Evolutionary conservation across 1,140 invertebrate genomes (phyloP).

Genomic region (Drosophila eugracilis): DNA sequence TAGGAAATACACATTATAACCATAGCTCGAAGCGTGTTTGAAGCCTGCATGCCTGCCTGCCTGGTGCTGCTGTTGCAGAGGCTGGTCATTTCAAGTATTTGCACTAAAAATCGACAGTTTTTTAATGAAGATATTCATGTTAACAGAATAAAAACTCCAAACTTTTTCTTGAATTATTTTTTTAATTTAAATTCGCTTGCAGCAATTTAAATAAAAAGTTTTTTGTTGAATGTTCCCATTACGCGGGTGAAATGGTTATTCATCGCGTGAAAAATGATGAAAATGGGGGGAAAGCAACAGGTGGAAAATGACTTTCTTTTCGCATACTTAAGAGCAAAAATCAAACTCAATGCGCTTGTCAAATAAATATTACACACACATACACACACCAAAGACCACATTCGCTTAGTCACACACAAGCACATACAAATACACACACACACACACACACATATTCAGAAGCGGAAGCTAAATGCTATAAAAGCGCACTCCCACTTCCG

Average conservation of each 20-base stretch:
- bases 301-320: conserved; percentile 50
- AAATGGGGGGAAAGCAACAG: conserved; percentile 18
- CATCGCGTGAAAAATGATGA: background rate
- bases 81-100: conserved; percentile 35
- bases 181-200: background rate
- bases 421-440: conserved; percentile 1
- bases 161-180: conserved; percentile 19
- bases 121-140: conserved; percentile 5
- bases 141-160: conserved; percentile 13
- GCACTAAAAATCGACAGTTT: conserved; percentile 20
- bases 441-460: conserved; percentile 6
- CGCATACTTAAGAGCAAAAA: conserved; percentile 46
- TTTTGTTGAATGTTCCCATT: background rate
- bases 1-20: conserved; percentile 11
- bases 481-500: conserved; percentile 51
- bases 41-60: background rate
- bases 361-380: conserved; percentile 50
- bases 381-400: conserved; percentile 16
- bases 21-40: conserved; percentile 8
- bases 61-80: too few species aligned
- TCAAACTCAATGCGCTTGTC: conserved; percentile 56
- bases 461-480: conserved; percentile 72
- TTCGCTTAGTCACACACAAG: conserved; percentile 23
- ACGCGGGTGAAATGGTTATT: background rate
- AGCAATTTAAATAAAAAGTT: background rate